Evolutionary conservation across 2,888 invertebrate genomes (phyloP), one percentile per base, ranked within the genome.

Genomic region (Hypselothyrea guttata): DNA sequence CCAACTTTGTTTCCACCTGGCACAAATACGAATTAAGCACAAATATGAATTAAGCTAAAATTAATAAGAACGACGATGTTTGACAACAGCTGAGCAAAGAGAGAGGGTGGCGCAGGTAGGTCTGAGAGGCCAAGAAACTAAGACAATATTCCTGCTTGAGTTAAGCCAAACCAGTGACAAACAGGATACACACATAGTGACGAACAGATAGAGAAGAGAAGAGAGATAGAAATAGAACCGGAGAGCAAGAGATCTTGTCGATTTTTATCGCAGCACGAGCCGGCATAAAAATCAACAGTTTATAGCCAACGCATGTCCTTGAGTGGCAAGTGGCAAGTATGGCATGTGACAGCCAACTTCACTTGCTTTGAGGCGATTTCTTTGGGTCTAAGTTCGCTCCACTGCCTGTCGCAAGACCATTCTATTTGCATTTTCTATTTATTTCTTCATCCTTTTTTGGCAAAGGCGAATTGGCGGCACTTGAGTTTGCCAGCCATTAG

Each of bases 361-460:
- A 34, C 38, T 38, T 18, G 16, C 38, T 38, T 38, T 22, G 22
- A 22, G 18, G 38, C 38, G 16, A 16, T 38, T 38, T 18, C 4
- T 16, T 0, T 4, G n/a, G 7, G 0, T n/a, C 11, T 3, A 13
- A 1, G 15, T 9, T 4, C 18, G 9, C 38, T 7, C 18, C 1
- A 7, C 7, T 5, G 5, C n/a, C 18, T n/a, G 7, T n/a, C 18
- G 31, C 45, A 57, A 61, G 61, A 54, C 71, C 64, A 56, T 52
- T 83, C 77, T 82, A 82, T 82, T 82, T 83, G 81, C 79, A 83
- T 82, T 83, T 82, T 83, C 77, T 82, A 82, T 82, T 82, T 82
- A 82, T 81, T 83, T 81, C 77, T 83, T 74, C 79, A 79, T 79
- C 83, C 81, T 68, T 82, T 78, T 67, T 78, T 68, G 59, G 60